Evolutionary conservation across 1,140 invertebrate genomes (phyloP).

Genomic region (Holotrichia oblita): DNA sequence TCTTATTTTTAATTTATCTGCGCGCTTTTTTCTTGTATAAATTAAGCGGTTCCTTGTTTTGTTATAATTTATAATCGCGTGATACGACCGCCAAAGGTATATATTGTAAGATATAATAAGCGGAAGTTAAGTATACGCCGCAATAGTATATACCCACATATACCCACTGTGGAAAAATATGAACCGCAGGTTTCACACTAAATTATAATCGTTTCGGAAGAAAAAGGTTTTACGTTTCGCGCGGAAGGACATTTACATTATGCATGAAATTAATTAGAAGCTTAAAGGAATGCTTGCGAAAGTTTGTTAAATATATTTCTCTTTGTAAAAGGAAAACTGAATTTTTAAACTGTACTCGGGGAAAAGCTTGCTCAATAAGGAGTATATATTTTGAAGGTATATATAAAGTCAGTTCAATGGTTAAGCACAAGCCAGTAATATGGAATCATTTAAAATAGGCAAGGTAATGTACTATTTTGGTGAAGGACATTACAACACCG

Average conservation of each 20-base stretch:
- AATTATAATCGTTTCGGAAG: slow-evolving; percentile 9
- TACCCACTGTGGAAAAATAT: not conserved
- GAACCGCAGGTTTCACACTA: slow-evolving; percentile 5
- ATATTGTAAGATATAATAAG: slow-evolving; percentile 25
- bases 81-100: not conserved
- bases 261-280: not conserved
- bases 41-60: slow-evolving; percentile 16
- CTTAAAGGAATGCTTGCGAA: not conserved
- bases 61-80: slow-evolving; percentile 27
- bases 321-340: too few species aligned
- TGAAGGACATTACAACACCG: too few species aligned
- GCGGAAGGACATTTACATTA: not conserved
- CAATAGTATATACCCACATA: not conserved
- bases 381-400: too few species aligned
- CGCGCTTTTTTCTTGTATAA: slow-evolving; percentile 30
- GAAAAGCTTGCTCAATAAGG: too few species aligned
- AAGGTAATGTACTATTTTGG: too few species aligned
- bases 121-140: not conserved
- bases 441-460: too few species aligned
- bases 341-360: too few species aligned
- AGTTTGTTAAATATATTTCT: not conserved
- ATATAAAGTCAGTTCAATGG: too few species aligned
- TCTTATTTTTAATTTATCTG: slow-evolving; percentile 31
- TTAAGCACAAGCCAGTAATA: too few species aligned
- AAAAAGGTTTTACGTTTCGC: not conserved